Conservation (phyloP, 2,113 vertebrate species). For the Ctenomys sociabilis region DNA sequence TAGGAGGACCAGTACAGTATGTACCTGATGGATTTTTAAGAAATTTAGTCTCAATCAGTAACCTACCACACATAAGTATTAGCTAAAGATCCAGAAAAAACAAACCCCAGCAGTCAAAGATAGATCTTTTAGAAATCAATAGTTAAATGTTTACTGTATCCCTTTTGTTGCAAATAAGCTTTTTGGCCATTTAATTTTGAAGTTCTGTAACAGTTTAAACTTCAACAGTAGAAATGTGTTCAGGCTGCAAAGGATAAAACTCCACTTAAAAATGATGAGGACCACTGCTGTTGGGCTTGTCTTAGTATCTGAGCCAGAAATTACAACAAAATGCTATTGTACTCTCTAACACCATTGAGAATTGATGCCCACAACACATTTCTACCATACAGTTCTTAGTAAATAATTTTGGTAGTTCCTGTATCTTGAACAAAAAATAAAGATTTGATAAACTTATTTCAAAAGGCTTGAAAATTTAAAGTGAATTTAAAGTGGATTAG, state of each 20-base stretch:
- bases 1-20: neutral
- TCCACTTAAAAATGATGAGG: constrained; percentile 72
- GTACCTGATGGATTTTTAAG: neutral
- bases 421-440: constrained; percentile 73
- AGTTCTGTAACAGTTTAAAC: constrained; percentile 70
- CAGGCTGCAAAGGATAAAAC: constrained; percentile 66
- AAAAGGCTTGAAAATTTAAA: constrained; percentile 83
- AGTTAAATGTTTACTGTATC: constrained; percentile 53
- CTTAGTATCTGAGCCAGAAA: constrained; percentile 79
- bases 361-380: constrained; percentile 62
- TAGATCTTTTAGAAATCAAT: constrained; percentile 44
- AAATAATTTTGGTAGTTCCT: constrained; percentile 60
- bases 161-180: constrained; percentile 49
- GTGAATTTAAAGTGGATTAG: constrained; percentile 87
- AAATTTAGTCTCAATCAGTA: constrained; percentile 48
- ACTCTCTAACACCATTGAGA: constrained; percentile 64
- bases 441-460: constrained; percentile 83
- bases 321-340: constrained; percentile 69
- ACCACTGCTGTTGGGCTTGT: constrained; percentile 70
- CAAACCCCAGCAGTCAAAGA: constrained; percentile 32
- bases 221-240: constrained; percentile 59
- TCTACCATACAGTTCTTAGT: constrained; percentile 67
- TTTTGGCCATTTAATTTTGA: constrained; percentile 59
- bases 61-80: constrained; percentile 70
- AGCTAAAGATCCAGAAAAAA: constrained; percentile 54